Base-by-base conservation (phyloP, 2,888 invertebrate genomes). In the Dolichomitus sp. region DNA sequence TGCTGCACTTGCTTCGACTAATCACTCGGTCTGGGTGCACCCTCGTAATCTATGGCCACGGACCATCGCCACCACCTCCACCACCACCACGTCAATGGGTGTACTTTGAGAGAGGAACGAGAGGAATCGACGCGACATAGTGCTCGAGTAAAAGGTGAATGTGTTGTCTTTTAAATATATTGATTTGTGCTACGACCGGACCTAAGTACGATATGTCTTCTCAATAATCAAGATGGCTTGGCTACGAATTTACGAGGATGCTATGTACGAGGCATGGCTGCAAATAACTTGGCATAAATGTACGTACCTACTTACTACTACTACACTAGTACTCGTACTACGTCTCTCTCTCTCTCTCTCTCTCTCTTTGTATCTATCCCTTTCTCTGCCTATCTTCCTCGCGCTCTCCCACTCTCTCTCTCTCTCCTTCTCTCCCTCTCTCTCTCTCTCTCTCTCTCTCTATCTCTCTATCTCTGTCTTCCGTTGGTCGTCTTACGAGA, bases 81-180 rank as follows among this genome's bases (percentile, higher is more conserved):
- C 23, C 14, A 48, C 17, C 48, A 23, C 37, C 23, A 50, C 61
- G 19, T 48, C 66, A 23, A 33, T 52, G 37, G 37, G 50, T 37
- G 82, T 74, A 27, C 45, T 72, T 86, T 85, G 85, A 84, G 81
- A 78, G 80, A 78, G 87, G 89, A 89, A 88, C 84, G 86, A 81
- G 85, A 86, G 59, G 86, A 88, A 89, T 77, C 85, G 88, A 86
- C 88, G 88, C 83, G 86, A 87, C 88, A 88, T 87, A 85, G 88
- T 89, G 87, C 86, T 33, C 63, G 86, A 89, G 87, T 48, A 57
- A 66, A 37, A 5, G 42, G 86, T 86, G 88, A 90, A 91, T 88
- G 90, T 85, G 87, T 90, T 90, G 88, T 88, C 89, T 90, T 88
- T 90, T 89, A 86, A 88, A 89, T 91, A 90, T 92, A 90, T 90